Base-by-base conservation (phyloP, 1,140 invertebrate genomes). In the Heliconius hermathena region DNA sequence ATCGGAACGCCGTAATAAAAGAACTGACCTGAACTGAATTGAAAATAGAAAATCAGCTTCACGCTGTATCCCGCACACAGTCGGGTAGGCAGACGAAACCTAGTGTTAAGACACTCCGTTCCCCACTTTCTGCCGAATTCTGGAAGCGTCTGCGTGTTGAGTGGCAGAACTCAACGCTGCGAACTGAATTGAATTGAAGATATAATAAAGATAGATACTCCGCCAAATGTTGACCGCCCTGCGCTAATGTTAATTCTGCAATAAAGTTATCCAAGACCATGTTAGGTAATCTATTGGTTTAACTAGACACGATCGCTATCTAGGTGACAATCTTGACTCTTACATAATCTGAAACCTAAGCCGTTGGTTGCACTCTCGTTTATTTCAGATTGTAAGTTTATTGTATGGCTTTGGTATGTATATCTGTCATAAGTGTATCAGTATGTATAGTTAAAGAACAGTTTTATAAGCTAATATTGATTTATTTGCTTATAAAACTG, bases 261-360 rank as follows among this genome's bases (percentile, higher is more conserved):
- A 76, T 81, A 81, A 76, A 81, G 77, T 78, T 81, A 78, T 78
- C 76, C 79, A 81, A 78, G 76, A 76, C 77, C 77, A 78, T 78
- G 80, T 81, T 81, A 81, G 80, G 80, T 81, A 81, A 81, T 78
- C 80, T 76, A 78, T 81, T 75, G 76, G 76, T 81, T 78, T 81
- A 78, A 81, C 80, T 74, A 78, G 80, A 76, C 76, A 78, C 80
- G 80, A 81, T 78, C 75, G 57, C 77, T 78, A 81, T 78, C 77
- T 78, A 78, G 80, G 80, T 74, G 80, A 81, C 80, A 81, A 78
- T 78, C 77, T 76, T 77, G 75, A 54, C 76, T 72, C 76, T 81
- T 81, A 81, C 80, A 81, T 81, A 81, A 81, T 52, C 73, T 78
- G 80, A 78, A 81, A 81, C 77, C 73, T 74, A 74, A 81, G 49